Evolutionary conservation across 2,888 invertebrate genomes (phyloP).

Genomic region (Harmothoe impar): DNA sequence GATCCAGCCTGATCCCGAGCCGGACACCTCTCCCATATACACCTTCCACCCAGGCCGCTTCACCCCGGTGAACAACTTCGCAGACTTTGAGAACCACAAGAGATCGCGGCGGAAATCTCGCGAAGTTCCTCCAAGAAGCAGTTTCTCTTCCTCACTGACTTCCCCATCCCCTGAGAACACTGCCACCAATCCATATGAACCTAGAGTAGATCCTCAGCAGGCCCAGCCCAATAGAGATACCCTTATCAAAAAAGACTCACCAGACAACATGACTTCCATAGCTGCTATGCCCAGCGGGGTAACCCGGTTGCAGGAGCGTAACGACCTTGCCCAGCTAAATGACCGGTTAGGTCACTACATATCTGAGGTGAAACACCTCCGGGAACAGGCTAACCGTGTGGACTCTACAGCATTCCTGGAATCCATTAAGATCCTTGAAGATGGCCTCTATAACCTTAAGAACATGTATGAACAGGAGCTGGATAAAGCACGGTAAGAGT

Average conservation of each 20-base stretch:
- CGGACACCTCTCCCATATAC: constrained; percentile 15
- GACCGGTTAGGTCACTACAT: constrained; percentile 77
- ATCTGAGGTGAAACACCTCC: constrained; percentile 74
- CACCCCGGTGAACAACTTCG: constrained; percentile 31
- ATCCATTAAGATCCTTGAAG: constrained; percentile 78
- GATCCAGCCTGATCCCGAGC: background rate
- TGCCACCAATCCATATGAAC: constrained; percentile 31
- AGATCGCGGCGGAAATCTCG: background rate
- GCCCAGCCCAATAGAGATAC: background rate
- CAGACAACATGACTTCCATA: constrained; percentile 11
- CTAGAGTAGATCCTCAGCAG: background rate
- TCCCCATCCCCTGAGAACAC: background rate
- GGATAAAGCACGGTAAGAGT: constrained; percentile 75
- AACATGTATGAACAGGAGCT: constrained; percentile 79
- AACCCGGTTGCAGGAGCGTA: constrained; percentile 48
- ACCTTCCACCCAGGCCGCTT: constrained; percentile 47
- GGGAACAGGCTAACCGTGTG: constrained; percentile 74
- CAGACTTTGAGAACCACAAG: constrained; percentile 47
- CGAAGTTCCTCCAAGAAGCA: background rate
- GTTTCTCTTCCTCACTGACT: background rate
- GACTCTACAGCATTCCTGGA: constrained; percentile 76
- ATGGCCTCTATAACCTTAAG: constrained; percentile 77
- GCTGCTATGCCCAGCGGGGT: constrained; percentile 28
- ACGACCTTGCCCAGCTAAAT: constrained; percentile 74
- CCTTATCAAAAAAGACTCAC: background rate